Evolutionary conservation across 2,888 invertebrate genomes (phyloP).

Genomic region (Zeuzera pyrina): DNA sequence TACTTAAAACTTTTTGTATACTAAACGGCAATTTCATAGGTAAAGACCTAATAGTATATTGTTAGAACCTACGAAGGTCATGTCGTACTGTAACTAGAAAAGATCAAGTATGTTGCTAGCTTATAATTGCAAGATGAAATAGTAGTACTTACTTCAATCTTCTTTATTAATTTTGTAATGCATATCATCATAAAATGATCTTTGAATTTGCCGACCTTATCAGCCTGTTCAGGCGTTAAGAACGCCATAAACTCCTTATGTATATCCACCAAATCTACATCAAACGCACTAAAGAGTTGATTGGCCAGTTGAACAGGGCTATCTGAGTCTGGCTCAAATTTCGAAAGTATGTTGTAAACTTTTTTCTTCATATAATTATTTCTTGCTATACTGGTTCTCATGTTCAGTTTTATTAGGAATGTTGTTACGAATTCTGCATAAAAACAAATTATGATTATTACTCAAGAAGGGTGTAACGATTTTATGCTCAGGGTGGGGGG

Average conservation of each 20-base stretch:
- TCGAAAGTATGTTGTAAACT: constrained; percentile 23
- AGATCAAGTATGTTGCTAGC: too few relatives aligned
- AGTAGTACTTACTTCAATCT: constrained; percentile 34
- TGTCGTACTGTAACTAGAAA: too few relatives aligned
- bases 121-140: too few relatives aligned
- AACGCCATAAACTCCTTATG: constrained; percentile 50
- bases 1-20: too few relatives aligned
- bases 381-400: constrained; percentile 17
- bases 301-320: constrained; percentile 28
- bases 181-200: constrained; percentile 46
- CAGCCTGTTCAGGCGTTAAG: constrained; percentile 50
- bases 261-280: constrained; percentile 32
- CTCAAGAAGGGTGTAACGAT: neutral
- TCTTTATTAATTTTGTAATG: constrained; percentile 31
- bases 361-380: constrained; percentile 24
- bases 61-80: too few relatives aligned
- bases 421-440: constrained; percentile 37
- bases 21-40: too few relatives aligned
- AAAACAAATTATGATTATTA: constrained; percentile 1
- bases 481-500: too few relatives aligned
- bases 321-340: constrained; percentile 27
- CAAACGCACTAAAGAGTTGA: constrained; percentile 23
- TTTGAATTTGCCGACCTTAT: constrained; percentile 31
- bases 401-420: constrained; percentile 37
- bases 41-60: too few relatives aligned